These are phyloP conservation scores for Camelus bactrianus DNA, from an alignment of 2,113 vertebrate species.

Conservation along the genomic window DNA sequence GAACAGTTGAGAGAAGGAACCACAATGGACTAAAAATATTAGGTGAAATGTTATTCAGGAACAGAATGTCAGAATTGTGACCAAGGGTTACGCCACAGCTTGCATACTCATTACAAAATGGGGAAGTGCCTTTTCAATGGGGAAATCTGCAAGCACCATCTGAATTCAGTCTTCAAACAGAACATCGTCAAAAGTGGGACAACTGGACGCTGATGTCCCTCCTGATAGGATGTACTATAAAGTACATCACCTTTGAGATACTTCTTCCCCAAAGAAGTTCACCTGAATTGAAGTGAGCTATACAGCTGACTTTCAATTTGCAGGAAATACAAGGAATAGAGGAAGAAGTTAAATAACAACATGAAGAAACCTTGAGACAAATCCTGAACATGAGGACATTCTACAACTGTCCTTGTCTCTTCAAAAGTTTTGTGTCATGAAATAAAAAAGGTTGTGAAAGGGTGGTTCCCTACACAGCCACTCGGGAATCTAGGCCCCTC, in stretches of 20 bases:
- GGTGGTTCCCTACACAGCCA: neutral
- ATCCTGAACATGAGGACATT: neutral
- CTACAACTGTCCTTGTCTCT: neutral
- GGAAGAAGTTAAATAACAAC: constrained; percentile 1
- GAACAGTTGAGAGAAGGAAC: neutral
- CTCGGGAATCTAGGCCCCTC: neutral
- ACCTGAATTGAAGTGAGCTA: neutral
- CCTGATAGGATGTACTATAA: neutral
- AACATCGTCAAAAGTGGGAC: neutral
- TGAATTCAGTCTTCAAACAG: neutral
- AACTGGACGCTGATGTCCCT: neutral
- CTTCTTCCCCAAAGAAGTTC: neutral
- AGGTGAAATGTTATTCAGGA: neutral
- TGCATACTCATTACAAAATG: neutral
- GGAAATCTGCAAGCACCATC: neutral
- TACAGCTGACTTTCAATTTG: neutral
- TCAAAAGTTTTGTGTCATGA: neutral
- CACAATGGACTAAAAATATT: constrained; percentile 8
- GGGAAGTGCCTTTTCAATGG: neutral
- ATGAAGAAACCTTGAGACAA: constrained; percentile 1
- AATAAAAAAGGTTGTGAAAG: neutral
- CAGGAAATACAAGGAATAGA: neutral
- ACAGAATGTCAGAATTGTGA: neutral
- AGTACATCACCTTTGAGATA: neutral
- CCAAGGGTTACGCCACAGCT: neutral